Percentiles rank a stretch among this genome's conserved stretches.
These are phyloP conservation scores for Xyliphius kryptos DNA, from an alignment of 2,113 vertebrate species.

Conservation along the genomic window DNA sequence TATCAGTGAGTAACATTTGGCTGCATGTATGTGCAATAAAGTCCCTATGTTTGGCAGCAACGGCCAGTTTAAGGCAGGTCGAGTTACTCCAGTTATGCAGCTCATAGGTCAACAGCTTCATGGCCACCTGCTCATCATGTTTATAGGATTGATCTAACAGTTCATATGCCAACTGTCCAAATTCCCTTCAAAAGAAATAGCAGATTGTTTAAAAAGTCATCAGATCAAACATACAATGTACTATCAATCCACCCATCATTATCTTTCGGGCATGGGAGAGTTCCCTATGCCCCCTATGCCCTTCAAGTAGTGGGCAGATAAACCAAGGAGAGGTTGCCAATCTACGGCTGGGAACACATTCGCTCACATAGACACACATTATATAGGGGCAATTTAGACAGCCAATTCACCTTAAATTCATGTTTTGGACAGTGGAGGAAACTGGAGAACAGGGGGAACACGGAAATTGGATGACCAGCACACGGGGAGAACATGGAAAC, in stretches of 20 bases:
- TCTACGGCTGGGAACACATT: no score
- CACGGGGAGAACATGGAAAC: no score
- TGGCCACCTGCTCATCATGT: slow-evolving; percentile 91
- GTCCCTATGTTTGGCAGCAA: slow-evolving; percentile 93
- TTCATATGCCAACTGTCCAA: slow-evolving; percentile 89
- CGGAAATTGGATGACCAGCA: no score
- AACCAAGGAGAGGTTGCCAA: no score
- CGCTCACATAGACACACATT: no score
- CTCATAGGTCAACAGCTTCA: slow-evolving; percentile 95
- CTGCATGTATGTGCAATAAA: slow-evolving; percentile 98
- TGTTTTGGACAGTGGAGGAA: no score
- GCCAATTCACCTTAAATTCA: no score
- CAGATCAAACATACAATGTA: slow-evolving; percentile 12
- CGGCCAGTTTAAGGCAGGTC: slow-evolving; percentile 91
- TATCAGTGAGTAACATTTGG: slow-evolving; percentile 97
- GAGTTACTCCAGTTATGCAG: slow-evolving; percentile 98
- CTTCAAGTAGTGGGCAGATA: no score
- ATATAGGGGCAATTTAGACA: no score
- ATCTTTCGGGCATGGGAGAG: no score
- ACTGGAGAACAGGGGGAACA: no score
- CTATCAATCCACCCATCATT: not conserved
- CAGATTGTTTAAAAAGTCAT: not conserved
- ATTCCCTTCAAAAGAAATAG: slow-evolving; percentile 69
- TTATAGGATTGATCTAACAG: slow-evolving; percentile 94
- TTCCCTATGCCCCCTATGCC: no score